Percentiles rank a stretch among this genome's conserved stretches.
Evolutionary conservation across 2,797 vertebrate species (phyloP).

Genomic region (Gambusia yucatana): DNA sequence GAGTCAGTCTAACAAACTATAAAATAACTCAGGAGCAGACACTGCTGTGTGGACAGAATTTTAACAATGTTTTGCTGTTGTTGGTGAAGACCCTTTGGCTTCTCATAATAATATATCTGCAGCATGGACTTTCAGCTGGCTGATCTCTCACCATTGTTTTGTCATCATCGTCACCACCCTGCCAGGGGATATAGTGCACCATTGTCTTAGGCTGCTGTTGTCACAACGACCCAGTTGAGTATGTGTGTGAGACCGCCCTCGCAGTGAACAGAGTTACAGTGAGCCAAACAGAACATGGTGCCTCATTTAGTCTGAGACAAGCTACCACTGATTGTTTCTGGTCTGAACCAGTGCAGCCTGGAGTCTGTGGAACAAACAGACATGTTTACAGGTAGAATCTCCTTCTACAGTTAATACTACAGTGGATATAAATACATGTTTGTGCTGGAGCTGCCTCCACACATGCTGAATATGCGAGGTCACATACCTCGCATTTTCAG

Average conservation of each 20-base stretch:
- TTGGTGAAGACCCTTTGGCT: background rate
- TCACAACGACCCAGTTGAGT: constrained; percentile 63
- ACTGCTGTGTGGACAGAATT: background rate
- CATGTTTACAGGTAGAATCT: background rate
- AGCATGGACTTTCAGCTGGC: constrained; percentile 48
- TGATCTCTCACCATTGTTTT: constrained; percentile 43
- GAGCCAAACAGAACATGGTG: constrained; percentile 22
- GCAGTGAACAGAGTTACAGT: constrained; percentile 56
- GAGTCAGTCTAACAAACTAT: constrained; percentile 1
- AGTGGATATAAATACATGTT: constrained; percentile 9
- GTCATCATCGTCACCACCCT: constrained; percentile 49
- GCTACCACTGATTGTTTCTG: constrained; percentile 39
- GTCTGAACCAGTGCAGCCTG: constrained; percentile 22
- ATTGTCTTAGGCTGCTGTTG: constrained; percentile 69
- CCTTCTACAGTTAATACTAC: background rate
- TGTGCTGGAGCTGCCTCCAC: background rate
- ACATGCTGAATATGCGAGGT: background rate
- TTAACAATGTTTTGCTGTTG: background rate
- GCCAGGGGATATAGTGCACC: constrained; percentile 62
- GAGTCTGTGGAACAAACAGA: background rate
- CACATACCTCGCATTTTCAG: background rate
- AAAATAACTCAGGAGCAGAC: background rate
- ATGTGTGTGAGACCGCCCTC: constrained; percentile 56
- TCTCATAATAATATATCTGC: background rate
- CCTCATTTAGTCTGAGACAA: constrained; percentile 34